Evolutionary conservation across 2,797 vertebrate genomes (phyloP).

Genomic region (Toxotes lorentzi): DNA sequence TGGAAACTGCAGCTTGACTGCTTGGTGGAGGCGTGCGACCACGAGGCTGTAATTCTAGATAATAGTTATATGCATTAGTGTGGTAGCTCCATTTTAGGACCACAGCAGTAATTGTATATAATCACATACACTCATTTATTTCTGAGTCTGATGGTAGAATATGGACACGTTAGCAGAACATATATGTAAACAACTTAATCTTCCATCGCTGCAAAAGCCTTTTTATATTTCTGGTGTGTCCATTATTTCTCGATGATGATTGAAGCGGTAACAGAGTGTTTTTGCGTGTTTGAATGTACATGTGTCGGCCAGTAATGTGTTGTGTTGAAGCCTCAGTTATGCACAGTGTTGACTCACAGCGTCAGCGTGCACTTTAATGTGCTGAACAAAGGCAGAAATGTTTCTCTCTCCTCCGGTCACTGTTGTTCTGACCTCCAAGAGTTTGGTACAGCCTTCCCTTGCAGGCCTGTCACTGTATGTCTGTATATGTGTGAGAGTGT

Average conservation of each 20-base stretch:
- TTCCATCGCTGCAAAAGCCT: neutral
- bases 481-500: slow-evolving; percentile 9
- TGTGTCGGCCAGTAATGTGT: slow-evolving; percentile 2
- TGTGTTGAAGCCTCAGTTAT: slow-evolving; percentile 8
- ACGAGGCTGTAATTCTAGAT: neutral
- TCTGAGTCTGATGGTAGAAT: neutral
- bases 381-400: slow-evolving; percentile 39
- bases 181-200: neutral
- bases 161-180: neutral
- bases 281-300: neutral
- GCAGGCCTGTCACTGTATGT: slow-evolving; percentile 34
- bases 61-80: slow-evolving; percentile 19
- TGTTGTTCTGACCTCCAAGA: slow-evolving; percentile 53
- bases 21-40: neutral
- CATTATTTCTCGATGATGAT: neutral
- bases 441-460: slow-evolving; percentile 47
- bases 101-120: neutral
- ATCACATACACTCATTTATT: neutral
- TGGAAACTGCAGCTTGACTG: no score
- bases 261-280: neutral
- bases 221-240: neutral
- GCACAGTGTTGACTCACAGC: slow-evolving; percentile 6
- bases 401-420: slow-evolving; percentile 36
- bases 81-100: slow-evolving; percentile 8
- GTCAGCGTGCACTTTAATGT: slow-evolving; percentile 12